Percentiles rank a stretch among this genome's conserved stretches.
Evolutionary conservation across 2,113 vertebrate genomes (phyloP).

Genomic region (Balaenoptera acutorostrata): DNA sequence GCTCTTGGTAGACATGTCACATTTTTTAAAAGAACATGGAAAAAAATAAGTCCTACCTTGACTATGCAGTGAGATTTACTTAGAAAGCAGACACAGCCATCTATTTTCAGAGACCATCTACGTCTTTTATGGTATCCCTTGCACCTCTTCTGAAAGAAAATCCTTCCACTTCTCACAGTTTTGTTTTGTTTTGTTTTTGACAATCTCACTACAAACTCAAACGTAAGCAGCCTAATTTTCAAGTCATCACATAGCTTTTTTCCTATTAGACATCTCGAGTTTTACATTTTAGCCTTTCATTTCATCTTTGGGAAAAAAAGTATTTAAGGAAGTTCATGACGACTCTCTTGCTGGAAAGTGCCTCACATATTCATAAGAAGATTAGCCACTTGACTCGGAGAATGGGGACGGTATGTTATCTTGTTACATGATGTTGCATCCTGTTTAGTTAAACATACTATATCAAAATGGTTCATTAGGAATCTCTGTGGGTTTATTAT

Average conservation of each 20-base stretch:
- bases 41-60: slow-evolving; percentile 52
- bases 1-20: slow-evolving; percentile 14
- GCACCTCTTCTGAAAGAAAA: slow-evolving; percentile 32
- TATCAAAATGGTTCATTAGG: background rate
- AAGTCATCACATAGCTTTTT: slow-evolving; percentile 13
- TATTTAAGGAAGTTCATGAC: slow-evolving; percentile 25
- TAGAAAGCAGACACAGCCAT: slow-evolving; percentile 40
- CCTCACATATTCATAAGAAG: background rate
- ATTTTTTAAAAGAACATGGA: slow-evolving; percentile 34
- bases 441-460: background rate
- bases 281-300: slow-evolving; percentile 23
- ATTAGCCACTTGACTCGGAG: background rate
- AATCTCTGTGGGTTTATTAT: background rate
- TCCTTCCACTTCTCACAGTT: background rate
- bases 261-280: background rate
- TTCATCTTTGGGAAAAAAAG: slow-evolving; percentile 41
- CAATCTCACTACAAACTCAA: slow-evolving; percentile 29
- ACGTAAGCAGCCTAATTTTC: slow-evolving; percentile 20
- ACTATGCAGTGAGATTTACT: slow-evolving; percentile 39
- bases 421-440: background rate
- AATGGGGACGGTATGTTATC: background rate
- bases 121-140: background rate
- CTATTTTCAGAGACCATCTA: slow-evolving; percentile 47
- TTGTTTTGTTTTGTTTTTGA: background rate
- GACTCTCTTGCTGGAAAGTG: background rate